These are phyloP conservation scores for Conus ventricosus DNA, from an alignment of 1,140 invertebrate genomes.

Conservation along the genomic window DNA sequence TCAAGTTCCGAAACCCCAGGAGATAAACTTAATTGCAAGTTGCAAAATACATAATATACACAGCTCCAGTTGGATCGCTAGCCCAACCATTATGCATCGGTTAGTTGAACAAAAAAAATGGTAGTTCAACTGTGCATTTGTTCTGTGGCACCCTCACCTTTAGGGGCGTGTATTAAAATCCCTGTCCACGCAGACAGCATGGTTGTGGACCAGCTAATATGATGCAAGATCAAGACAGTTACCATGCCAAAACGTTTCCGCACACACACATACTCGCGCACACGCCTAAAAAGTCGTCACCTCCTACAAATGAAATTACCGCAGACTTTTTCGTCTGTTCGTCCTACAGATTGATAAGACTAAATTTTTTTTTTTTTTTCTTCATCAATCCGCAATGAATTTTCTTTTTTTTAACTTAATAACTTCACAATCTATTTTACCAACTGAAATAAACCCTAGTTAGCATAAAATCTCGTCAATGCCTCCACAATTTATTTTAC, in stretches of 20 bases:
- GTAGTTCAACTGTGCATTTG: background rate
- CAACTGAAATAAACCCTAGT: too few relatives aligned
- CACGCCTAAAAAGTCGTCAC: too few relatives aligned
- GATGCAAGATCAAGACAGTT: background rate
- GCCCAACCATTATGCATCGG: background rate
- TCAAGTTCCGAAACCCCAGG: background rate
- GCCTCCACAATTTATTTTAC: too few relatives aligned
- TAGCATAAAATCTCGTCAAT: too few relatives aligned
- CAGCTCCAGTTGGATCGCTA: background rate
- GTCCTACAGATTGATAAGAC: too few relatives aligned
- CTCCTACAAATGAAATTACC: too few relatives aligned
- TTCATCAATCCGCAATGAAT: too few relatives aligned
- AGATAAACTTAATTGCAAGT: background rate
- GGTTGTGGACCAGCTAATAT: background rate
- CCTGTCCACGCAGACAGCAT: background rate
- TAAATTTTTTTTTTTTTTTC: too few relatives aligned
- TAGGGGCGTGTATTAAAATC: background rate
- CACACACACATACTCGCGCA: background rate
- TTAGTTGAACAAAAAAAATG: background rate
- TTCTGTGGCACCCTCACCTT: background rate
- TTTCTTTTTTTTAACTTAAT: too few relatives aligned
- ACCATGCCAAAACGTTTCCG: background rate
- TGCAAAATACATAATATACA: background rate
- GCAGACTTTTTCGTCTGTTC: too few relatives aligned
- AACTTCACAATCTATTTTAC: too few relatives aligned